phyloP scores from a whole-genome alignment of 2,113 vertebrate genomes.

The Gopherus evgoodei region DNA sequence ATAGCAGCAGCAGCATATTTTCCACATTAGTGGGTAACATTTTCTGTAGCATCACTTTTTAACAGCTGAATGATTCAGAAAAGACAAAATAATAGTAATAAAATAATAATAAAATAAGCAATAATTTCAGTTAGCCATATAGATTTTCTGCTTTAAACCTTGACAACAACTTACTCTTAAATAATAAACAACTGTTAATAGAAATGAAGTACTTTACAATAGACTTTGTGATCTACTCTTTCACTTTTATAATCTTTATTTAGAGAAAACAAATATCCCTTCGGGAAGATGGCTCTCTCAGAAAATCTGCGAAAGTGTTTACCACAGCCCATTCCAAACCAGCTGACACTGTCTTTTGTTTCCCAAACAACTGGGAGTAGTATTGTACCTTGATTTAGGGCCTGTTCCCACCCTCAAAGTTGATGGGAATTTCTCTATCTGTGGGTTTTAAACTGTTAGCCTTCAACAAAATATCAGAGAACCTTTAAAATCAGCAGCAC shows the following conservation, averaged over 20 bases:
- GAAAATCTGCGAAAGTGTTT: neutral
- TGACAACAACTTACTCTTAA: neutral
- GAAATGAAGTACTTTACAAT: neutral
- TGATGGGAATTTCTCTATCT: neutral
- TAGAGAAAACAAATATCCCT: neutral
- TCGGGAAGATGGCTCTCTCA: neutral
- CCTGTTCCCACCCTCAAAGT: neutral
- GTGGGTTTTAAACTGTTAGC: neutral
- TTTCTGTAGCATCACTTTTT: neutral
- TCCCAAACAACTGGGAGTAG: rapidly evolving
- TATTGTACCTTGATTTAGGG: neutral
- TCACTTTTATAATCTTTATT: neutral
- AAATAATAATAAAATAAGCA: neutral
- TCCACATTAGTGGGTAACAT: neutral
- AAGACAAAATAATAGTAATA: neutral
- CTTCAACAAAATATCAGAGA: neutral
- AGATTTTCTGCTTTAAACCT: neutral
- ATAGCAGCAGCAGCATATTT: neutral
- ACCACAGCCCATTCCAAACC: neutral
- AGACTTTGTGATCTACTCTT: neutral
- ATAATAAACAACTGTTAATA: neutral
- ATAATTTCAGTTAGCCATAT: neutral
- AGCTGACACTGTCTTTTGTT: neutral
- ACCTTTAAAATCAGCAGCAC: neutral
- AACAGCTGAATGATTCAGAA: neutral